Base-by-base conservation (phyloP, 2,888 invertebrate genomes). In the Mimumesa dahlbomi region DNA sequence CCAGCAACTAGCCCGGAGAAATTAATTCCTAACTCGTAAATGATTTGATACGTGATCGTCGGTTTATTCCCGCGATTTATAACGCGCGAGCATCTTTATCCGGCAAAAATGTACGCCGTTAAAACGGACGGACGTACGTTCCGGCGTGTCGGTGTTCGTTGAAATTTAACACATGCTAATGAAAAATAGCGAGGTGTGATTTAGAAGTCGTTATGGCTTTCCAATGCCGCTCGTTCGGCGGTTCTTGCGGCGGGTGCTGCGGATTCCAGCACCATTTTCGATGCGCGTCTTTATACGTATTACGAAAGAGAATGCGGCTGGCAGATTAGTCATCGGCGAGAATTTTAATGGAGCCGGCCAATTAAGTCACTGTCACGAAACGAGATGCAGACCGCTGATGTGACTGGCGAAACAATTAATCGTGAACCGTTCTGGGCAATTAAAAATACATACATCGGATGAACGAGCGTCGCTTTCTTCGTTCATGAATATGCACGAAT, bases 281-380 rank as follows among this genome's bases (percentile, higher is more conserved):
- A 69, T 46, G 40, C 45, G 42, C 21, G 42, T 59, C 64, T 81
- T 54, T 50, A 19, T 21, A 54, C 42, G 21, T 21, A 57, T 68
- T 49, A 62, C 42, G 68, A 76, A 65, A 65, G 68, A 16, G 63
- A 72, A 46, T 58, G 64, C 46, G 50, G 14, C 45, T 46, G 42
- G 25, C 34, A 14, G 58, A 73, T 73, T 69, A 75, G 67, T 78
- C 75, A 75, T 73, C 70, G 54, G 18, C n/a, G 56, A 25, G 72
- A 69, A 72, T 77, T 72, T 72, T 63, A 76, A 71, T 54, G 43
- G 62, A 46, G 49, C 13, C 56, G 43, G 49, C 50, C 67, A 73
- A 71, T 77, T 73, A 76, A 73, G 61, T 53, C 49, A 11, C 34
- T 14, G 45, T 53, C 61, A 38, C 43, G 58, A 42, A 52, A 52